Base-by-base conservation (phyloP, 2,888 invertebrate genomes). In the Eremobia ochroleuca region DNA sequence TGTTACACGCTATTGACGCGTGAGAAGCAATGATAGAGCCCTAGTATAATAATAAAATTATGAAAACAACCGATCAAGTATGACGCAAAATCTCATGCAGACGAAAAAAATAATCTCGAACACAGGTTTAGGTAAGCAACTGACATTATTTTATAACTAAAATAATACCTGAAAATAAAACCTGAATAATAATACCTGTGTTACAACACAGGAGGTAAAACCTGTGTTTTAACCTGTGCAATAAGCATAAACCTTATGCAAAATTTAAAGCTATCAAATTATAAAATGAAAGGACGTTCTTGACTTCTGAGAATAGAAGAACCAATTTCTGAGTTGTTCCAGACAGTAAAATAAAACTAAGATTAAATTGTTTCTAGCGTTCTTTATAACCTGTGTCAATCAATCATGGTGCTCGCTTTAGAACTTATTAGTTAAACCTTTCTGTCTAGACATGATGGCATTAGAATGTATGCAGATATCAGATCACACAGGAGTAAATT, bases 301-400 rank as follows among this genome's bases (percentile, higher is more conserved):
- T 21, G 49, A 43, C 58, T n/a, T 69, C 25, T 13, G 31, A 43
- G 49, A 68, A 43, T 71, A 21, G 5, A 46, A 71, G n/a, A 75
- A 67, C 68, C 49, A 61, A 65, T 75, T 75, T 21, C 15, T 1
- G 25, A 15, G 31, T 34, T 46, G n/a, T 58, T 69, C 43, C 40
- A 75, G 37, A 65, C 31, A 59, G 34, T 46, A 61, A 65, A 78
- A 74, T 58, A 69, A 78, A 77, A 74, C 34, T 58, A 69, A 58
- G 46, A 68, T 61, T 28, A 58, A 75, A 49, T 59, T 34, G 61
- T 62, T 70, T 18, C 21, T 34, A 76, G 43, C 3, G 37, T 28
- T 72, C 43, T 77, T 69, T 40, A 18, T 37, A 59, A 58, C 25
- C n/a, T 25, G 18, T 67, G 75, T 69, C 69, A 62, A 82, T 83